phyloP scores from a whole-genome alignment of 2,888 invertebrate species.

The Hirtodrosophila cameraria region DNA sequence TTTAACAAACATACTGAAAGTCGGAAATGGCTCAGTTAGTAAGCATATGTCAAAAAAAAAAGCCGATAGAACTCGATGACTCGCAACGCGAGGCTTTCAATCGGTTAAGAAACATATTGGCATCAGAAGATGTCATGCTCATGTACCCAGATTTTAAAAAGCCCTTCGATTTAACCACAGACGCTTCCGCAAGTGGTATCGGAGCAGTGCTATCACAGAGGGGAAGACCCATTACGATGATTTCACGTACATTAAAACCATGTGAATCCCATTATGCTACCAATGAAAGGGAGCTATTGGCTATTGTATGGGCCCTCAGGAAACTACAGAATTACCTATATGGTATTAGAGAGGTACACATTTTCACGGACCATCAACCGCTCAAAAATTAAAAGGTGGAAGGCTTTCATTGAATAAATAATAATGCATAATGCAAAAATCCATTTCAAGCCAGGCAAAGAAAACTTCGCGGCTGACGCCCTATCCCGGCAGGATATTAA shows the following conservation, averaged over 20 bases:
- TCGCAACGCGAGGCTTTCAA: background rate
- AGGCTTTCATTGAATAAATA: background rate
- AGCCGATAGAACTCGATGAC: background rate
- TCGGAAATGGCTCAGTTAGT: background rate
- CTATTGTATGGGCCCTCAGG: background rate
- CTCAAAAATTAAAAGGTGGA: constrained; percentile 7
- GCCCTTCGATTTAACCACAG: background rate
- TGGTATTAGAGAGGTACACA: background rate
- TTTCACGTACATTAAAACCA: background rate
- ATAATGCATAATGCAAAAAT: background rate
- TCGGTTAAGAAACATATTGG: background rate
- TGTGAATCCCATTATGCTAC: background rate
- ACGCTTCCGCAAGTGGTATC: background rate
- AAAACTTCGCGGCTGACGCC: no score
- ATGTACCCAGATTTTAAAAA: constrained; percentile 8
- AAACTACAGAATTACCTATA: background rate
- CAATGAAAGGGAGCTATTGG: background rate
- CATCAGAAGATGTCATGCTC: constrained; percentile 3
- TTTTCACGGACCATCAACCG: constrained; percentile 3
- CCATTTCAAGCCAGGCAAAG: no score
- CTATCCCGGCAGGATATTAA: no score
- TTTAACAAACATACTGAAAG: background rate
- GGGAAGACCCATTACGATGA: background rate
- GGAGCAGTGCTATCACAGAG: background rate
- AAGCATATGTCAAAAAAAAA: constrained; percentile 2